Conservation (phyloP, 2,113 vertebrate species). For the Ivindomyrus marchei region DNA sequence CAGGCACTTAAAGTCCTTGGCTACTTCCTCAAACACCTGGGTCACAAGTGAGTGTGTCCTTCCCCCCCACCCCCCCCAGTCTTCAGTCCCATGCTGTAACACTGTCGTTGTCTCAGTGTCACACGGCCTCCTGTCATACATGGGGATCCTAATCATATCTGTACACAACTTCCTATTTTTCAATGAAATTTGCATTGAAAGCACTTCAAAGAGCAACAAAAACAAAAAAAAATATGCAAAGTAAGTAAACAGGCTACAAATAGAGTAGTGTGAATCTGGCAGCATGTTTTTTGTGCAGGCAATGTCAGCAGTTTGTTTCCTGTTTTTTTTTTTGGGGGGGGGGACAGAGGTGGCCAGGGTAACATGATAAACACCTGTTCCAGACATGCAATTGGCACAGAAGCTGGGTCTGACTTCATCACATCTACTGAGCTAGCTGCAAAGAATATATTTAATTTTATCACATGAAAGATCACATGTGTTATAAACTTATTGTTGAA, state of each 20-base stretch:
- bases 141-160: background rate
- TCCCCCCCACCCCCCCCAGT: too few relatives aligned
- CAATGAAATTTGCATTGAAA: background rate
- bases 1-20: conserved; percentile 97
- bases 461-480: background rate
- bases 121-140: background rate
- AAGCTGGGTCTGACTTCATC: background rate
- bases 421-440: background rate
- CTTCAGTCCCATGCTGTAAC: background rate
- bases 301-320: background rate
- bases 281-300: background rate
- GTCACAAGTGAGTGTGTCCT: conserved; percentile 85
- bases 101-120: background rate
- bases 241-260: background rate
- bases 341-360: background rate
- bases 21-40: conserved; percentile 97
- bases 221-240: background rate
- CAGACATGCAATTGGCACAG: background rate
- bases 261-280: background rate
- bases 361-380: background rate
- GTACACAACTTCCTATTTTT: background rate
- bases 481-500: background rate
- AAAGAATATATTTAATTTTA: background rate
- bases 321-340: background rate
- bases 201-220: background rate